phyloP scores from a whole-genome alignment of 2,113 vertebrate genomes.

The Notothenia rossii region DNA sequence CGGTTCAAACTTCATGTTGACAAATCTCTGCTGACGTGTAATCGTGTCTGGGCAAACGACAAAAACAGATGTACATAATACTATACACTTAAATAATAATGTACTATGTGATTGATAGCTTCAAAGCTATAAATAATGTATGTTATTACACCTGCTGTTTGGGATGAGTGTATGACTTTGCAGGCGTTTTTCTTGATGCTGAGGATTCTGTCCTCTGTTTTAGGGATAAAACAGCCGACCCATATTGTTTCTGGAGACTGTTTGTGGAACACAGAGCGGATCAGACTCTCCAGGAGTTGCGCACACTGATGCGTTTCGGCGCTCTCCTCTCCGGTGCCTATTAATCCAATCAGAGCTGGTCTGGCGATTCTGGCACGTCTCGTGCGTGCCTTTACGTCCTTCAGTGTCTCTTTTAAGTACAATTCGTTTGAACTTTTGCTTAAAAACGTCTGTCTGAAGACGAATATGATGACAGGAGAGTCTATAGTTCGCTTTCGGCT shows the following conservation, averaged over 20 bases:
- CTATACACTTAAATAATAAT: background rate
- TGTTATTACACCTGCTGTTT: slow-evolving; percentile 72
- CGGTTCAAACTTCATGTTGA: slow-evolving; percentile 49
- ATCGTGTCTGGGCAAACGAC: background rate
- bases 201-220: slow-evolving; percentile 49
- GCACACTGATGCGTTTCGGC: slow-evolving; percentile 58
- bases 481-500: slow-evolving; percentile 73
- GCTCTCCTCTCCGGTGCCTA: slow-evolving; percentile 60
- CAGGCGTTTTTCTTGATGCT: slow-evolving; percentile 79
- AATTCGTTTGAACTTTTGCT: slow-evolving; percentile 23
- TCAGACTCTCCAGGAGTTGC: slow-evolving; percentile 63
- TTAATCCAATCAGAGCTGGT: slow-evolving; percentile 82
- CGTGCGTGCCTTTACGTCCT: slow-evolving; percentile 79
- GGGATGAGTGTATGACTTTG: slow-evolving; percentile 73
- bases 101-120: background rate
- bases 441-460: slow-evolving; percentile 81
- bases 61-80: background rate
- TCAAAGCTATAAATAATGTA: background rate
- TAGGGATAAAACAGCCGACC: slow-evolving; percentile 77
- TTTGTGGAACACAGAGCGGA: slow-evolving; percentile 79
- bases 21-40: slow-evolving; percentile 17
- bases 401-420: slow-evolving; percentile 79
- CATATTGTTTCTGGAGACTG: slow-evolving; percentile 78
- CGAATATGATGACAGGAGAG: slow-evolving; percentile 76
- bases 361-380: slow-evolving; percentile 43